Conservation (phyloP, 2,113 vertebrate species). For the Athene cunicularia region DNA sequence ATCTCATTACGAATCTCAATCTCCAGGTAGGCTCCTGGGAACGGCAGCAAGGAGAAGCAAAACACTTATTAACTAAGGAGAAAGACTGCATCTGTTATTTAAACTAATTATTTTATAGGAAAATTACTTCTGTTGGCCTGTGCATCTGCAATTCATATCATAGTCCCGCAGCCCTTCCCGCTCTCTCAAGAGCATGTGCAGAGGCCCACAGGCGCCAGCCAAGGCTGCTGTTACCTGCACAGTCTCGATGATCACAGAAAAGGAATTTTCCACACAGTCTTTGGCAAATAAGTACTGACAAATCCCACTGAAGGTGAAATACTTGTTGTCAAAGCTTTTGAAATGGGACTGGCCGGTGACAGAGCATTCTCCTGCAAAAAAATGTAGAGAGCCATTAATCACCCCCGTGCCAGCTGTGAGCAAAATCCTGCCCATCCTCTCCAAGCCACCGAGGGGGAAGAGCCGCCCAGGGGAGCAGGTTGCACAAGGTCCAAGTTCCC, state of each 20-base stretch:
- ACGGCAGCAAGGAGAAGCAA: background rate
- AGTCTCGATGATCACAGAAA: slow-evolving; percentile 90
- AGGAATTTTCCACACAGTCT: slow-evolving; percentile 83
- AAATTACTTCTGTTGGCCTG: slow-evolving; percentile 1
- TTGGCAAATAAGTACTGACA: slow-evolving; percentile 91
- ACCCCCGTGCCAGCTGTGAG: fast-evolving
- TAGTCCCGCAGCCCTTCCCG: background rate
- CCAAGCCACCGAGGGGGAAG: background rate
- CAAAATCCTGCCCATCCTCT: background rate
- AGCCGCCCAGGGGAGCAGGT: background rate
- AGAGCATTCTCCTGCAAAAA: slow-evolving; percentile 87
- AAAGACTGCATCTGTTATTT: slow-evolving; percentile 25
- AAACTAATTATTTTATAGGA: slow-evolving; percentile 31
- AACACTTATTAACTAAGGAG: slow-evolving; percentile 12
- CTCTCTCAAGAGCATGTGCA: fast-evolving
- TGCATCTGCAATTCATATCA: background rate
- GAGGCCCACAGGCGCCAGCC: background rate
- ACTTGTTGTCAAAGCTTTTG: slow-evolving; percentile 94
- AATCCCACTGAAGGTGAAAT: slow-evolving; percentile 92
- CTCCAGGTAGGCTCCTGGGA: background rate
- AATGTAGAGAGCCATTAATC: background rate
- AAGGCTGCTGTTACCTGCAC: slow-evolving; percentile 82
- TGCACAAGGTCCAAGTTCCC: background rate
- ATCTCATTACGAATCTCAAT: fast-evolving
- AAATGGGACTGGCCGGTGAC: slow-evolving; percentile 95